Base-by-base conservation (phyloP, 2,888 invertebrate genomes). In the Phaonia tiefii region DNA sequence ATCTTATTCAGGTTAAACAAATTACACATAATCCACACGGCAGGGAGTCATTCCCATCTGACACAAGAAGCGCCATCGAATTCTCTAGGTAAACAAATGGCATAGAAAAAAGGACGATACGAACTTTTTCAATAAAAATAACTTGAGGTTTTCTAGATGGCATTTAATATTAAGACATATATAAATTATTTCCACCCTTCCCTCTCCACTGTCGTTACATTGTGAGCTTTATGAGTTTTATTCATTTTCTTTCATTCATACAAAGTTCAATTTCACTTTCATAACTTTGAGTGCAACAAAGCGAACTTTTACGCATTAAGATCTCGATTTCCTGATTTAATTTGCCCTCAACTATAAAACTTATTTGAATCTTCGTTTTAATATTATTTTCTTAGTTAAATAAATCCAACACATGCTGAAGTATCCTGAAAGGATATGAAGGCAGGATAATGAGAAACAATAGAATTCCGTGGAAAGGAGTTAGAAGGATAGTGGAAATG, bases 101-200 rank as follows among this genome's bases (percentile, higher is more conserved):
- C 22, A 11, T 51, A 46, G n/a, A n/a, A 13, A 17, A 72, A 39
- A 31, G 58, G 8, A 22, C 37, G 63, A 37, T 10, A 67, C 66
- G 54, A 77, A 81, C 15, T 81, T 81, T 80, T 81, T 75, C 60
- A 77, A 77, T 81, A 77, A 77, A 77, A 81, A 81, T 74, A 70
- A 71, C 80, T 77, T 75, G 60, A 71, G 69, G 54, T 80, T 69
- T 69, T 69, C 13, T 66, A 66, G 70, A 75, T 54, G 70, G 25
- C 76, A 80, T 80, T 80, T 80, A 70, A 80, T 74, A 70, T 31
- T 80, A 74, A 37, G 63, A 71, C 74, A 49, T 51, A 46, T 56
- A 74, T 58, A 67, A 75, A 75, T 79, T 51, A 71, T 42, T 71
- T 79, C 17, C 31, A 31, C 8, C n/a, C n/a, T 66, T 60, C 66